Evolutionary conservation across 2,888 invertebrate genomes (phyloP), one percentile per base, ranked within the genome.

Genomic region (Pasiphila rectangulata): DNA sequence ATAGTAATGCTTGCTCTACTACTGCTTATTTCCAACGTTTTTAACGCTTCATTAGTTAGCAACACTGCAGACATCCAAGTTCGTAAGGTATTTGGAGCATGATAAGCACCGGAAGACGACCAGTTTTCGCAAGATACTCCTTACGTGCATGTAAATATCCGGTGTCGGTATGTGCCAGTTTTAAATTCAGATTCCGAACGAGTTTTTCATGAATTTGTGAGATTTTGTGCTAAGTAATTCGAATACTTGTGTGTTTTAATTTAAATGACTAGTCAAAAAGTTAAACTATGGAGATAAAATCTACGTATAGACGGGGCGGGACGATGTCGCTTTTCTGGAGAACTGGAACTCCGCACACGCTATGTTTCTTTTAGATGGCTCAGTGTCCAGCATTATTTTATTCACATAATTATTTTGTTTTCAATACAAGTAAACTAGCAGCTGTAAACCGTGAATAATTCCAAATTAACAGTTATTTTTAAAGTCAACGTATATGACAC

Each of bases 51-150:
- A 47, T 37, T 41, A 25, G 41, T 16, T 37, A 36, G 21, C 35
- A 46, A 46, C 19, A 39, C 36, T 37, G 27, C 37, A n/a, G n/a
- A 35, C 52, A 50, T 46, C 46, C 48, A 52, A 49, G 47, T 51
- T 54, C 44, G 51, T 48, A 63, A 61, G 42, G 46, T 79, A 80
- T 76, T 77, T 67, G 70, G 73, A 66, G 66, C 72, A 68, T 69
- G 83, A 83, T 82, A 82, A 82, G 66, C 63, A 50, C 62, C 69
- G 71, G 64, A 72, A 75, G 70, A 61, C 56, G 67, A 71, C 76
- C 69, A 54, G 67, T 76, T 81, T 75, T 66, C 56, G 60, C 66
- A 69, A 69, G 65, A 72, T 61, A 59, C 56, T 57, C 57, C 58
- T 61, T 64, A 64, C 54, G 50, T 50, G 63, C 64, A 69, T 68